Base-by-base conservation (phyloP, 2,113 vertebrate species). In the Dromaius novaehollandiae region DNA sequence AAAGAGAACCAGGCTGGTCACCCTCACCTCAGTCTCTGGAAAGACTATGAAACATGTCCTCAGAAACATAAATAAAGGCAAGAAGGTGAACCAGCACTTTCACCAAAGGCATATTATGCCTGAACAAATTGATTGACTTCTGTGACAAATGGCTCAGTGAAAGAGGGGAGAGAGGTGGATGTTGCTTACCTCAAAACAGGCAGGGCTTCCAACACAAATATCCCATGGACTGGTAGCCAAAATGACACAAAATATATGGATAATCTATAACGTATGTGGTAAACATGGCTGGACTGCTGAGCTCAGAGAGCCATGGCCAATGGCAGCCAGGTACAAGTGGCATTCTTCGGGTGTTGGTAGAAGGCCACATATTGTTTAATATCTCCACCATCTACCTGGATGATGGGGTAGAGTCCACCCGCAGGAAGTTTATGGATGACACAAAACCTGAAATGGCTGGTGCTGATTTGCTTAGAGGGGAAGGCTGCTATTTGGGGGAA, bases 221-320 rank as follows among this genome's bases (percentile, higher is more conserved):
- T 3, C 55, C 25, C 38, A 42, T 13, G 42, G 76, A 42, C 11
- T 34, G 21, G 13, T 20, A 66, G 38, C 44, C 75, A 60, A 0
- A 50, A 16, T 56, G 70, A 89, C n/a, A 26, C 14, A 26, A 66
- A 88, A 78, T 24, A 18, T 5, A 11, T 11, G 25, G 25, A 6
- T 25, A 46, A 4, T 25, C 30, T 18, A 4, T 50, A 71, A 66
- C 8, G 7, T 38, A 8, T 61, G 15, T 50, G 44, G 13, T 61
- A 71, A 14, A 21, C 8, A 13, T 18, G 42, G 12, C 9, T 55
- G n/a, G 44, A 13, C 44, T 61, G 14, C 25, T 77, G 58, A 10
- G 30, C 21, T 89, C n/a, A 34, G n/a, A 34, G 50, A 71, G 12
- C 10, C 0, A 0, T 32, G 55, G 32, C 4, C 4, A 1, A 12